Base-by-base conservation (phyloP, 2,888 invertebrate species). In the Cheilosia soror region DNA sequence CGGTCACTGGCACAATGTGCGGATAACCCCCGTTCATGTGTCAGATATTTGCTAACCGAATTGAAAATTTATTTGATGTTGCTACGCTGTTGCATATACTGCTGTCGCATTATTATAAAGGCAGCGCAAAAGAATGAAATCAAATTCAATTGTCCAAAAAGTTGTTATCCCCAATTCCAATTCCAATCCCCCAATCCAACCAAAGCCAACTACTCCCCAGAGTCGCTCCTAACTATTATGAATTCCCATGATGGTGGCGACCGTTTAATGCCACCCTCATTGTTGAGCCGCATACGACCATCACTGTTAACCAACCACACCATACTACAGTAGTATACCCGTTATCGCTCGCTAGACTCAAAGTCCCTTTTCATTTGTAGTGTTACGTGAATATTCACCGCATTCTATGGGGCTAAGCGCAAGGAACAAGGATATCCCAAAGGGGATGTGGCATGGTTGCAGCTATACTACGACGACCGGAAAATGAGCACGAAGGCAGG, bases 101-200 rank as follows among this genome's bases (percentile, higher is more conserved):
- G 49, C 51, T 20, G 20, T 20, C 58, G 42, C 66, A 72, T 62
- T 72, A 55, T 66, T 76, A 68, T 51, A 75, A 58, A 31, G 11
- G 13, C 33, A 20, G 15, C 27, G 49, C 57, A 49, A 76, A 63
- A 72, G 81, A 81, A 81, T 71, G 31, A 81, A 85, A 66, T 60
- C 80, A 57, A 76, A 85, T 85, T 85, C 81, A 85, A 85, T 85
- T 85, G 85, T 81, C 75, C 71, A 71, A 66, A 80, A 66, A 75
- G 80, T 71, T 71, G 76, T 76, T 80, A 76, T 51, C 66, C 80
- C 42, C 82, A 55, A 60, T 44, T 37, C 11, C 37, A 11, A 37
- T 37, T 75, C 31, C 49, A 55, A 55, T 31, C 55, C 55, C 9
- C 31, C 4, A 15, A 42, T 13, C 33, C 15, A 15, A 27, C 11